Evolutionary conservation across 2,797 vertebrate species (phyloP), one percentile per base, ranked within the genome.

Genomic region (Takifugu rubripes): DNA sequence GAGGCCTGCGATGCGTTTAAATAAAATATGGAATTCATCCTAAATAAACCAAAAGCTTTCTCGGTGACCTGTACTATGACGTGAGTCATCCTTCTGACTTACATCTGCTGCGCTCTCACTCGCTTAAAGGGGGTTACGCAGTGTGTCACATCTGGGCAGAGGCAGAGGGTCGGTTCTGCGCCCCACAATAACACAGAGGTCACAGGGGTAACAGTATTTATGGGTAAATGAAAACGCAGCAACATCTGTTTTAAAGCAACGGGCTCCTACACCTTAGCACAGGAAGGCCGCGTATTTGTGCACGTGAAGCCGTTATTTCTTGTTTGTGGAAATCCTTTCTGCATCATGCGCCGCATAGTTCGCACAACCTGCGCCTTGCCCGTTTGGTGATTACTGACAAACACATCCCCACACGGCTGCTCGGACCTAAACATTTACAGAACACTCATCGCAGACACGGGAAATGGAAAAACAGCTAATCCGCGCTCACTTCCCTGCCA

Each of bases 361-460:
- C 53, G 11, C 15, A 49, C 68, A 61, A 73, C 46, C 49, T 73
- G 55, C n/a, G 52, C 6, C 12, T 33, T 54, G 78, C 62, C 71
- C 57, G 44, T 25, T 25, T 40, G 57, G 49, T 11, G 54, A 50
- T 69, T 57, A 56, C 58, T 10, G 55, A 81, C 64, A 84, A 78
- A 84, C 69, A 74, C 65, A 58, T 77, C 74, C 42, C 56, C 66
- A 53, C 58, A 52, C 8, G 46, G 56, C 77, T 71, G 70, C 54
- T 72, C 64, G 76, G 79, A 66, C 54, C 64, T 21, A 81, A 84
- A 87, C 78, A 87, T 82, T 74, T 72, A 72, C 6, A 74, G 65
- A 72, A 68, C 27, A 52, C 51, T 83, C 66, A 74, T 75, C 74
- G 74, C 54, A 52, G 60, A 56, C 40, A 66, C 12, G 7, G 71